A percentile compares a stretch with the other conserved stretches of the same genome.
Conservation (phyloP, 2,888 invertebrate species). For the Strigamia crassipes region DNA sequence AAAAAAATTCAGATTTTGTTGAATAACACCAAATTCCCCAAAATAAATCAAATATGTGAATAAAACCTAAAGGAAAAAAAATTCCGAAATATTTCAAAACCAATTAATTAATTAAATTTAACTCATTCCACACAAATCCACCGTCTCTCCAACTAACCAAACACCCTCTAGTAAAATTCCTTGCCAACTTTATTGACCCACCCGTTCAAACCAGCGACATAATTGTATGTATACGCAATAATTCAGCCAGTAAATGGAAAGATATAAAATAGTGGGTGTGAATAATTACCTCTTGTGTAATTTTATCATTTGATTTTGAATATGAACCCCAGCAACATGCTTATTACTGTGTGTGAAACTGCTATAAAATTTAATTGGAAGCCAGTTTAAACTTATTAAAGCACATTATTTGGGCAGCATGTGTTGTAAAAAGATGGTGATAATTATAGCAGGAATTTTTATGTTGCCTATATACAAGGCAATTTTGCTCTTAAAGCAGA, state of each 20-base stretch:
- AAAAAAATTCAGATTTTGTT: no score
- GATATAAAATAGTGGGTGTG: background rate
- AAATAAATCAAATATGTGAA: no score
- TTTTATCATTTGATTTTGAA: conserved; percentile 27
- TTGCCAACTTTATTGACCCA: background rate
- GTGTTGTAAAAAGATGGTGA: conserved; percentile 22
- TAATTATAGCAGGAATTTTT: conserved; percentile 18
- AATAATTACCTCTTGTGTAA: background rate
- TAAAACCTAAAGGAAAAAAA: no score
- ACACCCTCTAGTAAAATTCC: no score
- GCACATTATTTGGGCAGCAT: conserved; percentile 34
- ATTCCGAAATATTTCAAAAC: no score
- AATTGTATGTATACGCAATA: background rate
- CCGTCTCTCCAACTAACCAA: no score
- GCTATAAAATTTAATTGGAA: conserved; percentile 39
- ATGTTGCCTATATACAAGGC: background rate
- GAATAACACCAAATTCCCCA: no score
- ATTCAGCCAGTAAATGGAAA: background rate
- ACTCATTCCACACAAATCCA: no score
- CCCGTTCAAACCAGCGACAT: background rate
- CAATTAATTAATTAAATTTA: no score
- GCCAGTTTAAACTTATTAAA: conserved; percentile 42
- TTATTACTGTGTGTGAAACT: conserved; percentile 5
- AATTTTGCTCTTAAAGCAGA: background rate
- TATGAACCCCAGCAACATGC: background rate